Evolutionary conservation across 2,888 invertebrate genomes (phyloP), one percentile per base, ranked within the genome.

Genomic region (Campaea margaritaria): DNA sequence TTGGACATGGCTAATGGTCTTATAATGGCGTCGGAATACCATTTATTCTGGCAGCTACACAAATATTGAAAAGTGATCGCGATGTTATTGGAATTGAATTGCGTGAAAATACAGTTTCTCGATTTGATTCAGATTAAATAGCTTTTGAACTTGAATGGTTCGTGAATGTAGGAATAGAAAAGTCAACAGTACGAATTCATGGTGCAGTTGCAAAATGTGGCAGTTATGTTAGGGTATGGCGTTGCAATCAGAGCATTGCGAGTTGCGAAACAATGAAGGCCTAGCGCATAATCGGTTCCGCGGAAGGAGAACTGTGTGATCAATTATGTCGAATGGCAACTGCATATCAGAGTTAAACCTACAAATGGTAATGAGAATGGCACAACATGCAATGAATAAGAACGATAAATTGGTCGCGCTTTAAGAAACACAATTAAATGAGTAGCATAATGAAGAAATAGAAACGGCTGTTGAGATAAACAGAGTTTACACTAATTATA

Each of bases 171-270:
- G 21, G 46, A 52, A 16, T 16, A 47, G 42, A 45, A 55, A 58
- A 56, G 51, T 49, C 43, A 42, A 52, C 52, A 31, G 74, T 70
- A 70, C 70, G 49, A 62, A 58, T 50, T 58, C 14, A 64, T 83
- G 83, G 83, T 82, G 78, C 76, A 77, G 77, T 82, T 82, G 77
- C 83, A 76, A 82, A 81, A 84, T 10, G 72, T 68, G 68, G 66
- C 71, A 68, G 74, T 75, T 75, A 72, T 76, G 77, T 79, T 74
- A 78, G 76, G 62, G 55, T 76, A 84, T 85, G 85, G 84, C 80
- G 74, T 83, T 89, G 85, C 83, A 90, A 90, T 90, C 90, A 88
- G 89, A 90, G 90, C 89, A 89, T 86, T 87, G 85, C 87, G 76
- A 63, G 73, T 91, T 90, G 89, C 84, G 82, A 89, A 86, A 90